A percentile compares a stretch with the other conserved stretches of the same genome.
phyloP scores from a whole-genome alignment of 1,140 invertebrate species.

The Cotesia chilonis region DNA sequence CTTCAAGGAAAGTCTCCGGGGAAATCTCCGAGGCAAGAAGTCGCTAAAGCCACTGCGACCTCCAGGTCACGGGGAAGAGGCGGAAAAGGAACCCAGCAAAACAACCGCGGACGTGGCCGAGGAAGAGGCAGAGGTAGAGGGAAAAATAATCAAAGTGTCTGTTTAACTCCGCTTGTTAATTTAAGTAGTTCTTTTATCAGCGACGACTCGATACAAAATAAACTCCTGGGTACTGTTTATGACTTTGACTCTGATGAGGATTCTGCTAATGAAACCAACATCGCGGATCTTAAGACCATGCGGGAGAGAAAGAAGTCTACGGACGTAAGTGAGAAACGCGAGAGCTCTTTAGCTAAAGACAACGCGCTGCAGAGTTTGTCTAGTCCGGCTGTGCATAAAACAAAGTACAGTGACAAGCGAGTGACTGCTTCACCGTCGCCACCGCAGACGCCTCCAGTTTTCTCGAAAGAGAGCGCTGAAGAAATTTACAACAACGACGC shows the following conservation, averaged over 20 bases:
- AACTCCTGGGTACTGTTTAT: constrained; percentile 86
- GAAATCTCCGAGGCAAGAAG: constrained; percentile 74
- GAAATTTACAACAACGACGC: constrained; percentile 58
- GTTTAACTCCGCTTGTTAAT: constrained; percentile 48
- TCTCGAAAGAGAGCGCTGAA: constrained; percentile 37
- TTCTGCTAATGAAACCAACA: constrained; percentile 74
- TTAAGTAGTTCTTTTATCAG: constrained; percentile 57
- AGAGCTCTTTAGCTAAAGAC: constrained; percentile 66
- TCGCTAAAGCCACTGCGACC: constrained; percentile 33
- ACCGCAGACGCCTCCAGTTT: constrained; percentile 45
- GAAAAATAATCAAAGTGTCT: constrained; percentile 57
- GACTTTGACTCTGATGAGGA: constrained; percentile 88
- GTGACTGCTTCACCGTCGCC: constrained; percentile 49
- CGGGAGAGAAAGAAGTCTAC: constrained; percentile 81
- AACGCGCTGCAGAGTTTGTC: constrained; percentile 61
- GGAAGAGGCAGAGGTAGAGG: constrained; percentile 74
- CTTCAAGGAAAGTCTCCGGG: constrained; percentile 76
- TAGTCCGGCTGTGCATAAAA: constrained; percentile 48
- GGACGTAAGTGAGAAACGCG: constrained; percentile 73
- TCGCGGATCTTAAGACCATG: constrained; percentile 82
- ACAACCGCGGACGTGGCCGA: constrained; percentile 70
- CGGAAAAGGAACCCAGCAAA: constrained; percentile 64
- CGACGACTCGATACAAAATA: constrained; percentile 74
- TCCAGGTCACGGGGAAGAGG: constrained; percentile 55
- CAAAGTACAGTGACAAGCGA: constrained; percentile 58